Evolutionary conservation across 2,888 invertebrate species (phyloP), one percentile per base, ranked within the genome.

Genomic region (Galeopsomyia nigrocyanea): DNA sequence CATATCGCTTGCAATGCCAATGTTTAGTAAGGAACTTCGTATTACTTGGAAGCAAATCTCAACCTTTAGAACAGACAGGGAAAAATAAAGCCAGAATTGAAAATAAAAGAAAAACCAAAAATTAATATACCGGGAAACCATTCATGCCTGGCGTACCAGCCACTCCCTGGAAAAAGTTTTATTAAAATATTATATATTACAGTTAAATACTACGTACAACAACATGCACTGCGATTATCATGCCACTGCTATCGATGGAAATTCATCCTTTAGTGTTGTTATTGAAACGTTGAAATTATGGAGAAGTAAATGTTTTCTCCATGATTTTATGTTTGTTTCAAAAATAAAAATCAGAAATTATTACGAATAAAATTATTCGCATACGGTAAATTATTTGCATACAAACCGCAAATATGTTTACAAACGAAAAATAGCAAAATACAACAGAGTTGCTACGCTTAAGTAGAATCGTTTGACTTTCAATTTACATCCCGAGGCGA

Each of bases 91-190:
- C 73, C 71, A 77, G 73, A 78, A 73, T 77, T 76, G 82, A 78
- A 82, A 78, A n/a, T n/a, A n/a, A 26, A 80, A 82, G 83, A 84
- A 85, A 85, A 84, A 87, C 87, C 87, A 83, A 88, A 88, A 87
- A 88, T 87, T 88, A 88, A 89, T 88, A 89, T 92, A 95, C 95
- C 92, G 95, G 95, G 91, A 95, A 95, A 90, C 95, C 95, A 87
- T 94, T 94, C 89, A 94, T 94, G 87, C 95, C 95, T 81, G 93
- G 91, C 84, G 93, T 90, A 86, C 95, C 95, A 87, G 92, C 90
- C 83, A 91, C 88, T 86, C 95, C 95, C 94, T 94, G 91, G 80
- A 85, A 86, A 86, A 87, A 87, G 86, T 80, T 85, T 85, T 87
- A 83, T 82, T 81, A 79, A 81, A 83, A 82, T 83, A 84, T 84